These are phyloP conservation scores for Dendrocincla tyrannina DNA, from an alignment of 2,797 vertebrate genomes.

Conservation along the genomic window DNA sequence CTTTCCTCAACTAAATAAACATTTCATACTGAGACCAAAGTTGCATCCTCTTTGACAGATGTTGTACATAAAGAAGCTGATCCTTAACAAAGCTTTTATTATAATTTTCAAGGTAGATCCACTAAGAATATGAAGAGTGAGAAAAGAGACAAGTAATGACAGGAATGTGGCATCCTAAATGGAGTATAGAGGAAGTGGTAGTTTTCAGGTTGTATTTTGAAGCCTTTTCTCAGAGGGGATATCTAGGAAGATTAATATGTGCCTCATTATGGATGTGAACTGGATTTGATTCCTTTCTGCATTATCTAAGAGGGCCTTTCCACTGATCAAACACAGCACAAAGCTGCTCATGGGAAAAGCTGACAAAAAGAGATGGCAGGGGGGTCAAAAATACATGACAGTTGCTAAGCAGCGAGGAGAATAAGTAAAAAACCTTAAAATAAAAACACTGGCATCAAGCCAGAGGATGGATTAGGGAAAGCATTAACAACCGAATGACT, in stretches of 20 bases:
- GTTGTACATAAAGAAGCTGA: background rate
- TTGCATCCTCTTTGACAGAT: background rate
- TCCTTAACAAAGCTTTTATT: background rate
- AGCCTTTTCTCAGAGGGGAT: background rate
- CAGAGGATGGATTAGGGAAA: conserved; percentile 17
- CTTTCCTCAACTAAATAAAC: background rate
- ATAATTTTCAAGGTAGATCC: background rate
- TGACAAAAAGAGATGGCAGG: background rate
- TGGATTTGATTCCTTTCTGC: background rate
- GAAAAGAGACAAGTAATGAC: background rate
- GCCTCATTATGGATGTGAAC: background rate
- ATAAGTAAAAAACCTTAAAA: conserved; percentile 18
- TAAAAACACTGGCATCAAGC: background rate
- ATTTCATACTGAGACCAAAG: background rate
- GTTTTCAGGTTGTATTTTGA: background rate
- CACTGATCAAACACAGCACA: background rate
- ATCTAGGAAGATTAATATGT: background rate
- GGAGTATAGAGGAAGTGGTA: background rate
- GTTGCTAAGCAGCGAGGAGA: background rate
- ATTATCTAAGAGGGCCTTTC: background rate
- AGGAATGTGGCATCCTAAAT: background rate
- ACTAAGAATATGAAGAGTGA: background rate
- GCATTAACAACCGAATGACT: background rate
- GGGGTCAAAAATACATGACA: background rate
- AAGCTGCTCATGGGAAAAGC: background rate